phyloP scores from a whole-genome alignment of 92 coral and sea anemone genomes.

The Palythoa grandis region DNA sequence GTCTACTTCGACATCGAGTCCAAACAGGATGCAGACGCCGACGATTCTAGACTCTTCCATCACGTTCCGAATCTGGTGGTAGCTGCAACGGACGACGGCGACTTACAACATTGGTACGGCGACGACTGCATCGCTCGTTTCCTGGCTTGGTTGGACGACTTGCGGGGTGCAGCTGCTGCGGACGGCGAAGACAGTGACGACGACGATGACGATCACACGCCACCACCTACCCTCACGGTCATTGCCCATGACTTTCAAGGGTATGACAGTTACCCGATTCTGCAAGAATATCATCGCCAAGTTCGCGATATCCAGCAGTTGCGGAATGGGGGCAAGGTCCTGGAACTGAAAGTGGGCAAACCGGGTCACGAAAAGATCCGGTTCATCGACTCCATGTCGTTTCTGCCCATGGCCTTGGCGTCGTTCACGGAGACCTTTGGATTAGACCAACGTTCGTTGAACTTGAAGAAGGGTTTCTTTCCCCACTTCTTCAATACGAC shows the following conservation, averaged over 20 bases:
- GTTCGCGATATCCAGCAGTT: background rate
- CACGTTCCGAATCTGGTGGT: background rate
- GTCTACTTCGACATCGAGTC: background rate
- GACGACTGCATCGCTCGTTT: background rate
- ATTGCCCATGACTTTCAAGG: background rate
- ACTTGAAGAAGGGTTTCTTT: constrained; percentile 25
- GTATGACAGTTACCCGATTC: too few relatives aligned
- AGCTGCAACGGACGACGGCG: background rate
- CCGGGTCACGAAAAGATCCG: background rate
- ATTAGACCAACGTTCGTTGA: background rate
- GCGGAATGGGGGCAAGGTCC: constrained; percentile 10
- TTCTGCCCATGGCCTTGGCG: background rate
- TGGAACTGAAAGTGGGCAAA: constrained; percentile 10
- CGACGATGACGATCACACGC: too few relatives aligned
- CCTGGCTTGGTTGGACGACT: background rate
- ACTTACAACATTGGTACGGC: background rate
- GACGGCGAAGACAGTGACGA: background rate
- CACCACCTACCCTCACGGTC: background rate
- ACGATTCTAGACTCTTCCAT: background rate
- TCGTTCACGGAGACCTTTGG: constrained; percentile 18
- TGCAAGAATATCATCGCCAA: background rate
- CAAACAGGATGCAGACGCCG: background rate
- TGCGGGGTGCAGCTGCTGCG: too few relatives aligned
- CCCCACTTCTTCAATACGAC: constrained; percentile 1
- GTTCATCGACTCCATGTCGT: constrained; percentile 20